A percentile compares a stretch with the other conserved stretches of the same genome.
These are phyloP conservation scores for Nesospiza acunhae DNA, from an alignment of 2,113 vertebrate genomes.

Conservation along the genomic window DNA sequence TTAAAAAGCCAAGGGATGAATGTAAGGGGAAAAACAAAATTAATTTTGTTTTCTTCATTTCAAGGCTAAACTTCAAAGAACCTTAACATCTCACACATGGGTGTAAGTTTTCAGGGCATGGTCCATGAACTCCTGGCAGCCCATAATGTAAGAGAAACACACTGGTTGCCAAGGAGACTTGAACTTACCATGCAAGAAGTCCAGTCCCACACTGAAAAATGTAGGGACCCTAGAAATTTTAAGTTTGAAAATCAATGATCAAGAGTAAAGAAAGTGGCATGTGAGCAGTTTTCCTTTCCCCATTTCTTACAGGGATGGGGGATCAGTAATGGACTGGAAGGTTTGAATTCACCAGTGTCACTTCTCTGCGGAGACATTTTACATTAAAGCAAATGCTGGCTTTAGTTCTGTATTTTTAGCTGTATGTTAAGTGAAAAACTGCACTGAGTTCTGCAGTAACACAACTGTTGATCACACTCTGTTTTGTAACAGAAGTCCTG, in stretches of 20 bases:
- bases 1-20: neutral
- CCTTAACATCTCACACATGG: neutral
- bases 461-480: constrained; percentile 45
- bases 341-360: neutral
- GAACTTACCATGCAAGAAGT: neutral
- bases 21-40: neutral
- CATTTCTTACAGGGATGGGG: neutral
- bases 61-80: constrained; percentile 2
- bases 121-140: neutral
- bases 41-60: neutral
- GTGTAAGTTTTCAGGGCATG: neutral
- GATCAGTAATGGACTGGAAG: neutral
- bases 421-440: constrained; percentile 21
- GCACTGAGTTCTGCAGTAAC: neutral
- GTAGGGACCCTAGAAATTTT: neutral
- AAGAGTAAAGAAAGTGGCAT: neutral
- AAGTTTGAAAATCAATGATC: neutral
- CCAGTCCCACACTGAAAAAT: neutral
- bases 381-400: neutral
- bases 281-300: neutral
- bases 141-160: neutral
- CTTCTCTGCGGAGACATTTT: neutral
- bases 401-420: constrained; percentile 7
- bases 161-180: neutral
- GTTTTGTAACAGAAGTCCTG: constrained; percentile 46